A percentile compares a stretch with the other conserved stretches of the same genome.
phyloP scores from a whole-genome alignment of 2,888 invertebrate species.

The Andrena praecox region DNA sequence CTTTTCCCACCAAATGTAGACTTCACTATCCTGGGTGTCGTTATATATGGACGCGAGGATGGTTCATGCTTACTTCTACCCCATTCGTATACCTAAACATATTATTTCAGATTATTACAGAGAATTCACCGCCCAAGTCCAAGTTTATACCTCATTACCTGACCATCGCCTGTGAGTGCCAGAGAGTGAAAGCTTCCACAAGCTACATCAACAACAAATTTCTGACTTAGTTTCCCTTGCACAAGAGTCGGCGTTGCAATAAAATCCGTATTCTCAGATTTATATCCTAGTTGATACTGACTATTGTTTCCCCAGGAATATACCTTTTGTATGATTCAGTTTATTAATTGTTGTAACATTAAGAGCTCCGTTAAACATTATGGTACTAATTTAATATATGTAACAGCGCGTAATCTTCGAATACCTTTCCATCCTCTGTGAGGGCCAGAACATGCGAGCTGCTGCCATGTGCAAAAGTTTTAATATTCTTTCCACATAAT shows the following conservation, averaged over 20 bases:
- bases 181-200: slow-evolving; percentile 88
- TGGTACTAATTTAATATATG: no score
- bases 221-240: slow-evolving; percentile 84
- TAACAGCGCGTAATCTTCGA: no score
- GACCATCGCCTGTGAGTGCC: slow-evolving; percentile 86
- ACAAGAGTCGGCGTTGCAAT: slow-evolving; percentile 84
- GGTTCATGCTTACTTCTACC: slow-evolving; percentile 87
- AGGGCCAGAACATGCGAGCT: no score
- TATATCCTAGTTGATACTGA: slow-evolving; percentile 80
- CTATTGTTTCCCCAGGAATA: slow-evolving; percentile 86
- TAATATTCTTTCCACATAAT: no score
- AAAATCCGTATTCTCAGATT: no score
- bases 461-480: no score
- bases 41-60: slow-evolving; percentile 86
- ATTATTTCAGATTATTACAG: neutral
- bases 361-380: no score
- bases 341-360: neutral
- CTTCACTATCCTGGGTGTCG: slow-evolving; percentile 84
- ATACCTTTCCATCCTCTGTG: no score
- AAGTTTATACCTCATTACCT: neutral
- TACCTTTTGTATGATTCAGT: slow-evolving; percentile 75
- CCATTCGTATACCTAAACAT: slow-evolving; percentile 86
- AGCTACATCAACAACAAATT: slow-evolving; percentile 85
- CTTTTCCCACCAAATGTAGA: slow-evolving; percentile 82
- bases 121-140: neutral